Percentiles rank a stretch among this genome's conserved stretches.
Conservation (phyloP, 2,113 vertebrate species). For the Apteryx owenii region DNA sequence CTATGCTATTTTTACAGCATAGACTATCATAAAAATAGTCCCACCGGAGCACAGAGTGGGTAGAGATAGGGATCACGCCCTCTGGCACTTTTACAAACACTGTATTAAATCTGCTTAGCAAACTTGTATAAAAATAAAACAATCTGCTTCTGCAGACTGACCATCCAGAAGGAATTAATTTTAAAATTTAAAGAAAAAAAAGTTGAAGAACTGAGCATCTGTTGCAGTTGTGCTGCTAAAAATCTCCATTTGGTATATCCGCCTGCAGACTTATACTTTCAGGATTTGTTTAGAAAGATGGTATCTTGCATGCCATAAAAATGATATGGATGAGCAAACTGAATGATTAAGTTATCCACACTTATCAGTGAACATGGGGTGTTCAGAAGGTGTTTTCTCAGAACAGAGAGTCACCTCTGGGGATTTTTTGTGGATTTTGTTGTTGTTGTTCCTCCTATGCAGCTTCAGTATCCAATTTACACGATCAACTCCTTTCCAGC, state of each 20-base stretch:
- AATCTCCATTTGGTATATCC: background rate
- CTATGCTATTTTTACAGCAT: background rate
- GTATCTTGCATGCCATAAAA: background rate
- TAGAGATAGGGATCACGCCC: background rate
- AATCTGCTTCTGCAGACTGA: background rate
- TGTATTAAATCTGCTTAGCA: background rate
- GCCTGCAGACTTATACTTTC: background rate
- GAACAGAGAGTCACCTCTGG: background rate
- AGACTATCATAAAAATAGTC: background rate
- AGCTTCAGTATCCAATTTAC: background rate
- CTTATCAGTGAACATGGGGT: background rate
- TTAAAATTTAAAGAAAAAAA: background rate
- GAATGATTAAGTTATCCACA: background rate
- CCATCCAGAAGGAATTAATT: background rate
- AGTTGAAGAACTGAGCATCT: background rate
- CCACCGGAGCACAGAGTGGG: background rate
- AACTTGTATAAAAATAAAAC: background rate
- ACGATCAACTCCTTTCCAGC: background rate
- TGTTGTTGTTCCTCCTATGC: background rate
- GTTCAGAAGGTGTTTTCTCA: background rate
- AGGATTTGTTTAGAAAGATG: background rate
- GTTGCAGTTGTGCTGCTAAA: background rate
- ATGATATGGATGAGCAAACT: background rate
- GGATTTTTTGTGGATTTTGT: background rate
- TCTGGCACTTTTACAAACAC: background rate